These are phyloP conservation scores for Onychorhynchus coronatus DNA, from an alignment of 2,113 vertebrate species.

Conservation along the genomic window DNA sequence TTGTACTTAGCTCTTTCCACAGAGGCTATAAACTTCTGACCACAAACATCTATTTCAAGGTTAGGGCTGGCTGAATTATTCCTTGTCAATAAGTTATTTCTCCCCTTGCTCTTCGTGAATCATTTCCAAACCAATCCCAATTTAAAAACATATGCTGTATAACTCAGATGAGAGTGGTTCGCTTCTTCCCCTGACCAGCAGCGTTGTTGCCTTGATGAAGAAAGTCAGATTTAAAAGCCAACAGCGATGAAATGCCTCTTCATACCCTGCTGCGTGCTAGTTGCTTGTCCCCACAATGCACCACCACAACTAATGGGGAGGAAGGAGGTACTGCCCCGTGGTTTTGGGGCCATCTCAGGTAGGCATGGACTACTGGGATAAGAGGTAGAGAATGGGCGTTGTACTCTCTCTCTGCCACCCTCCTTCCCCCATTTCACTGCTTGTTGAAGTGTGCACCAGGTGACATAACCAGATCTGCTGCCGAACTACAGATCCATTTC, in stretches of 20 bases:
- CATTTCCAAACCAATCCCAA: background rate
- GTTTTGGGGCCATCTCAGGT: background rate
- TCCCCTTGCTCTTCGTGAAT: background rate
- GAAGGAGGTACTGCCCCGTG: background rate
- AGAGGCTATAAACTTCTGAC: background rate
- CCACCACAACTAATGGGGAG: background rate
- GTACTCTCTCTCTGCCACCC: background rate
- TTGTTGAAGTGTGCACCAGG: background rate
- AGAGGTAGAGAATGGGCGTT: background rate
- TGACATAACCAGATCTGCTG: background rate
- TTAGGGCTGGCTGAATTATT: constrained; percentile 3
- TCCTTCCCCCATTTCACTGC: accelerated
- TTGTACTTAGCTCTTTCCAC: background rate
- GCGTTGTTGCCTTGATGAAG: background rate
- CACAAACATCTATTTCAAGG: constrained; percentile 14
- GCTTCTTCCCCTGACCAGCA: background rate
- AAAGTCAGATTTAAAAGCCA: background rate
- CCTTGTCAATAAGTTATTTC: constrained; percentile 1
- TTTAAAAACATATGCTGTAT: background rate
- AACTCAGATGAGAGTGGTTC: background rate
- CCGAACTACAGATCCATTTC: background rate
- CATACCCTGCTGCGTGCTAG: background rate
- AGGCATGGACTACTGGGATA: background rate
- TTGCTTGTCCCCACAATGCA: background rate
- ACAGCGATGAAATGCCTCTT: background rate